Evolutionary conservation across 2,113 vertebrate genomes (phyloP).

Genomic region (Entomyzon cyanotis): DNA sequence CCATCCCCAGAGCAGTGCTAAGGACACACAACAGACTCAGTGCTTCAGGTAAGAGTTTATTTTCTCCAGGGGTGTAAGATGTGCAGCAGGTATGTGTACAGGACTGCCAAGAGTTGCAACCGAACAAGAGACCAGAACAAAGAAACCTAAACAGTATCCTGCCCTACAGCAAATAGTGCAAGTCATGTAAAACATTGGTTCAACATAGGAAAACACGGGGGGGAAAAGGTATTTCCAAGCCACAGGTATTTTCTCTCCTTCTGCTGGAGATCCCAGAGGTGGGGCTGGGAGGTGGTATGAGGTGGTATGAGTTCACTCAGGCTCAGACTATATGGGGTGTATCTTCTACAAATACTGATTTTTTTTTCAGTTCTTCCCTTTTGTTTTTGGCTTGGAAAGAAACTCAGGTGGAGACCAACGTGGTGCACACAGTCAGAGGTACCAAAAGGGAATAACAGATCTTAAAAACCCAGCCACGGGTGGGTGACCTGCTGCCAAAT

Average conservation of each 20-base stretch:
- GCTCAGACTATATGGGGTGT: fast-evolving
- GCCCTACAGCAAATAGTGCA: conserved; percentile 62
- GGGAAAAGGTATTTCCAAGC: conserved; percentile 13
- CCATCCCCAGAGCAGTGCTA: background rate
- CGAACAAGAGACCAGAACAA: conserved; percentile 10
- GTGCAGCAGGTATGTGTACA: conserved; percentile 59
- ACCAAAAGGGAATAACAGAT: background rate
- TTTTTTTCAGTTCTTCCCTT: background rate
- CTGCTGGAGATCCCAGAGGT: background rate
- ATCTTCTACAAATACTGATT: background rate
- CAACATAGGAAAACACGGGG: conserved; percentile 19
- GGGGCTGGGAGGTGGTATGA: background rate
- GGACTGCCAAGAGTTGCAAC: conserved; percentile 19
- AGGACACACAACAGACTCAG: background rate
- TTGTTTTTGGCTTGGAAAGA: background rate
- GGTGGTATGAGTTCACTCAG: no score
- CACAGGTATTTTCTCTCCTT: conserved; percentile 22
- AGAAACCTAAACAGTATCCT: conserved; percentile 30
- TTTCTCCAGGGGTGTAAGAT: conserved; percentile 55
- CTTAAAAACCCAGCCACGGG: background rate
- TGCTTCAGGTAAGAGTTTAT: conserved; percentile 59
- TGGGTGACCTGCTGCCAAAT: background rate
- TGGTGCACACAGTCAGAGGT: background rate
- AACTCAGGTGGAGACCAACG: background rate
- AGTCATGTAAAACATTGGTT: conserved; percentile 50